Evolutionary conservation across 2,797 vertebrate genomes (phyloP).

Genomic region (Epinephelus awoara): DNA sequence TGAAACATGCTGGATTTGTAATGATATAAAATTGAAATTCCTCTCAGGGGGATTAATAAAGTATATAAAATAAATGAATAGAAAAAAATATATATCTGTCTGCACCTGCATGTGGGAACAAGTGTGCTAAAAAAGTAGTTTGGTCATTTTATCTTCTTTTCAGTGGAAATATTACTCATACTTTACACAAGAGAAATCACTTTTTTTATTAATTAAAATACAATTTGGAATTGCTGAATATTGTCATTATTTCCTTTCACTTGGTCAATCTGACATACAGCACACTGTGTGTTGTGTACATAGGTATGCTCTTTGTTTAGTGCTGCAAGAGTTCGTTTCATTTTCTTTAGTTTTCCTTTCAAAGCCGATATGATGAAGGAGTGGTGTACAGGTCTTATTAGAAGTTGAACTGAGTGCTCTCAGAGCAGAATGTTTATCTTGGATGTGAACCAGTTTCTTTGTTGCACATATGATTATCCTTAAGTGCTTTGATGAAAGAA

Average conservation of each 20-base stretch:
- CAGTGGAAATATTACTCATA: not conserved
- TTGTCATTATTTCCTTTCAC: slow-evolving; percentile 13
- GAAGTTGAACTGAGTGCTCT: not conserved
- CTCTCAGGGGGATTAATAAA: no score
- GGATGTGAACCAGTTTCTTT: not conserved
- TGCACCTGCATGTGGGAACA: not conserved
- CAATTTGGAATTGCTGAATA: slow-evolving; percentile 1
- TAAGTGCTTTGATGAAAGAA: not conserved
- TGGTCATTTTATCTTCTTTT: not conserved
- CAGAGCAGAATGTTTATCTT: not conserved
- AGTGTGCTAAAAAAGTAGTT: not conserved
- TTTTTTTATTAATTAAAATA: not conserved
- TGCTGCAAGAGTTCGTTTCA: not conserved
- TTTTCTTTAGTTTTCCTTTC: not conserved
- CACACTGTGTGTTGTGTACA: not conserved
- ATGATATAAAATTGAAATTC: not conserved
- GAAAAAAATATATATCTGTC: not conserved
- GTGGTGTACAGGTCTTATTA: not conserved
- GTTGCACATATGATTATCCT: not conserved
- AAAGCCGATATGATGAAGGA: not conserved
- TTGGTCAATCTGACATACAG: not conserved
- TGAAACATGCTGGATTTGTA: slow-evolving; percentile 1
- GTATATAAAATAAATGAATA: no score
- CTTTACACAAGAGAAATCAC: no score
- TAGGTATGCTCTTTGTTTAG: not conserved